Evolutionary conservation across 2,113 vertebrate genomes (phyloP).

Genomic region (Pandion haliaetus): DNA sequence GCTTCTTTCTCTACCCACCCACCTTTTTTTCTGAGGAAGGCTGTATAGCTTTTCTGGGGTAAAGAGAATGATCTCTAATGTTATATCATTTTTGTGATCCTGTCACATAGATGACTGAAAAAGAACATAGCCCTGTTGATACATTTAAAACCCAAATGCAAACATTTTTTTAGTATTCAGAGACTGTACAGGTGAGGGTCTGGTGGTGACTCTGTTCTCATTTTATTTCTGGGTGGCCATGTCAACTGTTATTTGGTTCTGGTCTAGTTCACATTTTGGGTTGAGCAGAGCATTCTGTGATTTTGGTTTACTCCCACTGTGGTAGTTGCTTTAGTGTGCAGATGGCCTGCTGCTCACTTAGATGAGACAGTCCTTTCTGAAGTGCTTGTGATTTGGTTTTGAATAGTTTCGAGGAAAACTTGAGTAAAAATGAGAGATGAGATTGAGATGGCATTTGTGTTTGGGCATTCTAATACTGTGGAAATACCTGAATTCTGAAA

Average conservation of each 20-base stretch:
- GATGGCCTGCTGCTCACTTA: neutral
- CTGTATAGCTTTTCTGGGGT: conserved; percentile 19
- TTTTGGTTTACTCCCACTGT: neutral
- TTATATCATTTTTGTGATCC: conserved; percentile 50
- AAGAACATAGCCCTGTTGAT: neutral
- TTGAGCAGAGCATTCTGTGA: neutral
- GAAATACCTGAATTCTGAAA: neutral
- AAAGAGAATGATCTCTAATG: conserved; percentile 8
- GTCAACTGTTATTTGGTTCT: neutral
- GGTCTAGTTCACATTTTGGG: neutral
- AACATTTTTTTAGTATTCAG: neutral
- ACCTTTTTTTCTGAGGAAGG: neutral
- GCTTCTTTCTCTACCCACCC: neutral
- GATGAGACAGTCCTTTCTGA: neutral
- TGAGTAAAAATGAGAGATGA: neutral
- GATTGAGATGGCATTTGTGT: neutral
- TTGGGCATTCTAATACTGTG: neutral
- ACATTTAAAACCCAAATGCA: neutral
- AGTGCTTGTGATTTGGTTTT: neutral
- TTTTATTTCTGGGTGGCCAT: neutral
- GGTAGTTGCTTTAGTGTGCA: neutral
- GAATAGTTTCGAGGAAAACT: neutral
- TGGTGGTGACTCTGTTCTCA: neutral
- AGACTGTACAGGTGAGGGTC: neutral
- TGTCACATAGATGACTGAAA: conserved; percentile 5